Conservation (phyloP, 2,797 vertebrate genomes). For the Girardinus metallicus region DNA sequence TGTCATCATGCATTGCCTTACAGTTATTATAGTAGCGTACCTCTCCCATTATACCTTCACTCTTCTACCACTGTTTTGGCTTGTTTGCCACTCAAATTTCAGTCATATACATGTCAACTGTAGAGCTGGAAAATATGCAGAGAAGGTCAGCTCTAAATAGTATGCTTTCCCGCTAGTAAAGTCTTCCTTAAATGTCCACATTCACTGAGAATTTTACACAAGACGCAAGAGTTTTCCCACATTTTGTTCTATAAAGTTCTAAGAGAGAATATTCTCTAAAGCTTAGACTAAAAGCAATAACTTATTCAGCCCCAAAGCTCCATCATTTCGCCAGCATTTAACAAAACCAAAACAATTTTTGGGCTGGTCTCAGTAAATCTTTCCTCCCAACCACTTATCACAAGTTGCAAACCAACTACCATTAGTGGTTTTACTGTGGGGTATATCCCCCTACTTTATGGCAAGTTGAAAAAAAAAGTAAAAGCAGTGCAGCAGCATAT, state of each 20-base stretch:
- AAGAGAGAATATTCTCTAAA: constrained; percentile 54
- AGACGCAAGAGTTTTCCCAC: constrained; percentile 40
- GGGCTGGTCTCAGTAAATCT: constrained; percentile 79
- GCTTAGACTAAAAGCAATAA: constrained; percentile 58
- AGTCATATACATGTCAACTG: constrained; percentile 70
- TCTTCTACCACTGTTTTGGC: constrained; percentile 67
- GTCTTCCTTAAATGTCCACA: constrained; percentile 46
- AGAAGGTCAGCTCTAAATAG: constrained; percentile 64
- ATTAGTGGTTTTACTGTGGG: constrained; percentile 80
- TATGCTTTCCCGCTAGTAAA: constrained; percentile 69
- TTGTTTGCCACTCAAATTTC: constrained; percentile 68
- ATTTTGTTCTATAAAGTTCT: constrained; percentile 50
- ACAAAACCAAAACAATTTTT: constrained; percentile 77
- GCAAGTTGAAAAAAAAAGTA: constrained; percentile 57
- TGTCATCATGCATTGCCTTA: constrained; percentile 80
- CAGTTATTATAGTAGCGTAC: constrained; percentile 81
- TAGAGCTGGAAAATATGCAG: constrained; percentile 61
- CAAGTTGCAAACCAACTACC: constrained; percentile 77
- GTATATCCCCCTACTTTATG: constrained; percentile 80
- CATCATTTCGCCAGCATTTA: constrained; percentile 73
- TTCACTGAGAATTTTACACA: constrained; percentile 58
- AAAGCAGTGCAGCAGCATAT: constrained; percentile 61
- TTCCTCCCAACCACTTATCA: constrained; percentile 80
- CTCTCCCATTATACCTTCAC: constrained; percentile 80
- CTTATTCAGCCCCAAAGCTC: constrained; percentile 54